Conservation (phyloP, 2,797 vertebrate species). For the Crenuchus spilurus region DNA sequence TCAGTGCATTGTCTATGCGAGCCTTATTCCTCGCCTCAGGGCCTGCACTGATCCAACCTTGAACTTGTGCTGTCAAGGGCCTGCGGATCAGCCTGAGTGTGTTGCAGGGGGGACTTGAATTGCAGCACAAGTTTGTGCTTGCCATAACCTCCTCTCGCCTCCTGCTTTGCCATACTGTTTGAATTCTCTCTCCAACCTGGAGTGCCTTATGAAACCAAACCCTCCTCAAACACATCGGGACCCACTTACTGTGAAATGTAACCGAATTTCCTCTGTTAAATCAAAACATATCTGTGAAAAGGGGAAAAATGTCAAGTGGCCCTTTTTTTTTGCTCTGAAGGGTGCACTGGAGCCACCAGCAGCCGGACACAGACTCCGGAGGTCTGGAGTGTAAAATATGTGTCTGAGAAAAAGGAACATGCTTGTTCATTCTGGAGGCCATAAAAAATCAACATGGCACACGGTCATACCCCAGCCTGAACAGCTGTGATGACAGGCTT, state of each 20-base stretch:
- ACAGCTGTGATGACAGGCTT: slow-evolving; percentile 45
- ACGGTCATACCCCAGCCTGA: slow-evolving; percentile 25
- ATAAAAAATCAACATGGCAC: slow-evolving; percentile 31
- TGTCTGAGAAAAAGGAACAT: slow-evolving; percentile 24
- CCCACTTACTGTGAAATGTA: slow-evolving; percentile 79
- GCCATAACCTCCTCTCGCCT: slow-evolving; percentile 67
- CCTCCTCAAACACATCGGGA: slow-evolving; percentile 73
- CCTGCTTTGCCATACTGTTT: slow-evolving; percentile 72
- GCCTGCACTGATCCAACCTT: slow-evolving; percentile 72
- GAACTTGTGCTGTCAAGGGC: slow-evolving; percentile 76
- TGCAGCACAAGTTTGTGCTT: slow-evolving; percentile 73
- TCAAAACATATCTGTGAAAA: slow-evolving; percentile 77
- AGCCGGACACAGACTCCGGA: slow-evolving; percentile 57
- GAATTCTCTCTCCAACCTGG: slow-evolving; percentile 74
- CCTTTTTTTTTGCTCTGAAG: slow-evolving; percentile 53
- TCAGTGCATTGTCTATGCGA: slow-evolving; percentile 60
- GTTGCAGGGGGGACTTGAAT: slow-evolving; percentile 59
- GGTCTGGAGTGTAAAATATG: slow-evolving; percentile 29
- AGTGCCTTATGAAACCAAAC: slow-evolving; percentile 76
- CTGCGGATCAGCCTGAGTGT: slow-evolving; percentile 30
- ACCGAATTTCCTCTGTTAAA: slow-evolving; percentile 81
- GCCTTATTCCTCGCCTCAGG: slow-evolving; percentile 66
- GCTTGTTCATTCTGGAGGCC: slow-evolving; percentile 31
- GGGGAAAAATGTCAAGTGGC: slow-evolving; percentile 69
- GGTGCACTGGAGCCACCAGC: slow-evolving; percentile 25